Evolutionary conservation across 2,797 vertebrate genomes (phyloP).

Genomic region (Anomalospiza imberbis): DNA sequence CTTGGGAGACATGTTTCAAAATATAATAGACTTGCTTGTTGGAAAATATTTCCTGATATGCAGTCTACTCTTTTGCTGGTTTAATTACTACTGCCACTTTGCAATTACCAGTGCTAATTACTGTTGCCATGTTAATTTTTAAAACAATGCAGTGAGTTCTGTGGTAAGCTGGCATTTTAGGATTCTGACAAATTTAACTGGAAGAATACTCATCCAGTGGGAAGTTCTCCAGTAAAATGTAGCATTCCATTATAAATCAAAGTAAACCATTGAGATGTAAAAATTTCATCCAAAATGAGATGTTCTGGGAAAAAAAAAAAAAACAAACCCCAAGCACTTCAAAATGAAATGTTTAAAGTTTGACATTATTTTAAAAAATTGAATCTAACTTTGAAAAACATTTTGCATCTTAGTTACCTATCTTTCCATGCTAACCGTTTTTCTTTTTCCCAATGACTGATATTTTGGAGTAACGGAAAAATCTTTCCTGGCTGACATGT

Average conservation of each 20-base stretch:
- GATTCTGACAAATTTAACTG: neutral
- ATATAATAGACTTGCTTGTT: neutral
- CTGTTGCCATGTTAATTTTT: neutral
- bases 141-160: neutral
- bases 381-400: neutral
- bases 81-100: neutral
- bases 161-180: neutral
- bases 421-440: neutral
- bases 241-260: neutral
- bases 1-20: neutral
- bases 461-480: neutral
- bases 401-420: neutral
- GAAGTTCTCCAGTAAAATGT: neutral
- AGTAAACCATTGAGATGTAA: neutral
- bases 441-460: neutral
- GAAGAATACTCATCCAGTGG: neutral
- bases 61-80: neutral
- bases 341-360: neutral
- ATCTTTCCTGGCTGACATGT: neutral
- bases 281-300: neutral
- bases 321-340: accelerated
- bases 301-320: accelerated
- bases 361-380: neutral
- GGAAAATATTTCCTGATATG: neutral
- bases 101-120: neutral